Percentiles rank a stretch among this genome's conserved stretches.
phyloP scores from a whole-genome alignment of 2,113 vertebrate genomes.

The Aptenodytes forsteri region DNA sequence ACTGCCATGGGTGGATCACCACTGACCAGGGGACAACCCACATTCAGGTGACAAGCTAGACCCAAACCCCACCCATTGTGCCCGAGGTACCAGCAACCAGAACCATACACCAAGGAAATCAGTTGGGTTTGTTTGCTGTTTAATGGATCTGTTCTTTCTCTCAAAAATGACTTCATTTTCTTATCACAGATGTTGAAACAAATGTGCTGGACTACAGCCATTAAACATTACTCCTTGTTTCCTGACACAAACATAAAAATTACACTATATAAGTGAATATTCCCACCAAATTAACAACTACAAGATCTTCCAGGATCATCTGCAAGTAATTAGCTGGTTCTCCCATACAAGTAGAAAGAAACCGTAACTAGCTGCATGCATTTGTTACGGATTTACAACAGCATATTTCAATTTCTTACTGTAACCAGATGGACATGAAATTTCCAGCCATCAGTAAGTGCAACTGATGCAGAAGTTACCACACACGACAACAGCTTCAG shows the following conservation, averaged over 20 bases:
- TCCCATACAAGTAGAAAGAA: not conserved
- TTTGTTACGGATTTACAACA: not conserved
- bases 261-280: not conserved
- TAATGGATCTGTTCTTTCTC: not conserved
- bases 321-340: not conserved
- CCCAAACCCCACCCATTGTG: accelerated
- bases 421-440: not conserved
- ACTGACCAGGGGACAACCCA: not conserved
- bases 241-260: not conserved
- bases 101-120: not conserved
- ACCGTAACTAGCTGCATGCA: accelerated
- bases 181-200: not conserved
- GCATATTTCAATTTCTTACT: no score
- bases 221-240: not conserved
- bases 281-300: not conserved
- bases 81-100: not conserved
- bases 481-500: not conserved
- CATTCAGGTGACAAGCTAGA: not conserved
- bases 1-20: no score
- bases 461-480: not conserved
- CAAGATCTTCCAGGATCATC: not conserved
- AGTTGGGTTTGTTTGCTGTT: not conserved
- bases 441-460: not conserved
- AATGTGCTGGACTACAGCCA: not conserved
- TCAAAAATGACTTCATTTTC: not conserved